These are phyloP conservation scores for Aphidius ervi DNA, from an alignment of 1,140 invertebrate genomes.

Conservation along the genomic window DNA sequence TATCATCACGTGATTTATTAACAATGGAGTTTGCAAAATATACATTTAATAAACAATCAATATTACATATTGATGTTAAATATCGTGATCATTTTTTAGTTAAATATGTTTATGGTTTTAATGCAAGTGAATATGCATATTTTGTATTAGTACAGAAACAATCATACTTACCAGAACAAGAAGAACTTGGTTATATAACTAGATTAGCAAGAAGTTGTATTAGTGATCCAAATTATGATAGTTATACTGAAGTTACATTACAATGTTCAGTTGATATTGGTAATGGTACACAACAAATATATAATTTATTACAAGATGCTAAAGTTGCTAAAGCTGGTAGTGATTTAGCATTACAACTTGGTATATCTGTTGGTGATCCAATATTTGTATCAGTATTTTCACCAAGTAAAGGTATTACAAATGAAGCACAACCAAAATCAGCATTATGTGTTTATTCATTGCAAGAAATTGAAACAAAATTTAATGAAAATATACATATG, in stretches of 20 bases:
- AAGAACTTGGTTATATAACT: constrained; percentile 85
- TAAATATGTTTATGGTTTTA: constrained; percentile 93
- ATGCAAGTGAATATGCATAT: constrained; percentile 90
- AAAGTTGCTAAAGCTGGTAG: constrained; percentile 76
- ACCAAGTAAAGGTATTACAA: constrained; percentile 75
- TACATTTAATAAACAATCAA: constrained; percentile 81
- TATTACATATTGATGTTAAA: constrained; percentile 88
- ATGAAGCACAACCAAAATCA: constrained; percentile 71
- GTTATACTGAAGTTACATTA: constrained; percentile 91
- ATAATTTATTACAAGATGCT: constrained; percentile 89
- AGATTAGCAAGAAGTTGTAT: constrained; percentile 88
- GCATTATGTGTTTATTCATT: constrained; percentile 84
- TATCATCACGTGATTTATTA: constrained; percentile 79
- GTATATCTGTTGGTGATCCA: constrained; percentile 70
- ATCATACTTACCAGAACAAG: constrained; percentile 80
- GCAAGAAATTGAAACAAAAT: constrained; percentile 84
- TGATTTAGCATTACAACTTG: constrained; percentile 74
- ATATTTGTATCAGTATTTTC: constrained; percentile 82
- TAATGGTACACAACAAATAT: constrained; percentile 54
- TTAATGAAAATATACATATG: constrained; percentile 94
- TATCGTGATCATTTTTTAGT: constrained; percentile 93
- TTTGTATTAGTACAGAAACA: constrained; percentile 93
- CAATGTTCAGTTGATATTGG: constrained; percentile 69
- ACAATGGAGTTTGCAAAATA: constrained; percentile 75
- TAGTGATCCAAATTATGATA: constrained; percentile 89